Evolutionary conservation across 2,797 vertebrate genomes (phyloP).

Genomic region (Notamacropus eugenii): DNA sequence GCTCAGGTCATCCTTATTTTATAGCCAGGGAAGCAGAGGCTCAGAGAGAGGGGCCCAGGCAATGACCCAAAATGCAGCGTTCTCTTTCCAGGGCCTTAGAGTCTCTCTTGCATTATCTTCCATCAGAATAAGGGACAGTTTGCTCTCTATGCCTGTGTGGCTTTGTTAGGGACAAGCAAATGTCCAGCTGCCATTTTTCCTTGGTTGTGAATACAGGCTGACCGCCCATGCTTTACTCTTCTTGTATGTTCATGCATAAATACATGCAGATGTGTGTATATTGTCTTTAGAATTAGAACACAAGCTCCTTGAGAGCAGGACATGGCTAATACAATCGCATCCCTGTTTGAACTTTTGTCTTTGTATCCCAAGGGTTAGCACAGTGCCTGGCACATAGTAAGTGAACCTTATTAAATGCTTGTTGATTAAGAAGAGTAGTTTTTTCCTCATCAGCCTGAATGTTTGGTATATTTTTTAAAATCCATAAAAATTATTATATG

Average conservation of each 20-base stretch:
- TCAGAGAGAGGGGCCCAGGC: background rate
- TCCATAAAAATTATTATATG: background rate
- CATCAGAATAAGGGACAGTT: background rate
- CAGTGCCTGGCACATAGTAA: background rate
- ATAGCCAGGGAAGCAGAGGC: background rate
- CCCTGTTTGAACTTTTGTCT: background rate
- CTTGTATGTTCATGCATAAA: background rate
- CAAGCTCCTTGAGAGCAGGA: background rate
- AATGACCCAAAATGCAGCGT: background rate
- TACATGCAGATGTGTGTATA: background rate
- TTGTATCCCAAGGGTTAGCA: background rate
- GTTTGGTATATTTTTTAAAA: background rate
- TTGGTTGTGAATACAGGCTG: background rate
- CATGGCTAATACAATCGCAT: background rate
- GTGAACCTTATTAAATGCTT: background rate
- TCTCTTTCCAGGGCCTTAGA: background rate
- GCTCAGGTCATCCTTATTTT: background rate
- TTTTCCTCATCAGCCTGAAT: background rate
- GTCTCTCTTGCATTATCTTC: background rate
- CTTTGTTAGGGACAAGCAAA: background rate
- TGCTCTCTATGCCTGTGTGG: background rate
- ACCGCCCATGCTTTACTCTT: background rate
- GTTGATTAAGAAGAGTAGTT: background rate
- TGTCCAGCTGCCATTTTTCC: background rate
- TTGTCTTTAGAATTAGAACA: background rate